A percentile compares a stretch with the other conserved stretches of the same genome.
Conservation (phyloP, 2,113 vertebrate genomes). For the Polypterus bichir region DNA sequence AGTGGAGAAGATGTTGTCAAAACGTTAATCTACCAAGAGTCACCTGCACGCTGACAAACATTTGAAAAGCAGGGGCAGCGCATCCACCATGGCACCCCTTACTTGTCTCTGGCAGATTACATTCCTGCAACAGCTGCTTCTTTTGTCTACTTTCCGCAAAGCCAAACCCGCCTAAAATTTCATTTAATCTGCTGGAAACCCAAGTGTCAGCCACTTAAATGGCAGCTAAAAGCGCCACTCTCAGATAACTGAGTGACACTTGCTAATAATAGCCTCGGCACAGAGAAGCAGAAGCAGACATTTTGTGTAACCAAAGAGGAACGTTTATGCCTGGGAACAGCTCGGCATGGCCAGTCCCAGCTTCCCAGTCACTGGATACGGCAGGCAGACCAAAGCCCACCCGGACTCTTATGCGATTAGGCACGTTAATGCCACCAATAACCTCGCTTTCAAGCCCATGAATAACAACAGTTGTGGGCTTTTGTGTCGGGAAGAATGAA, state of each 20-base stretch:
- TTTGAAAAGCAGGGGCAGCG: neutral
- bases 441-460: slow-evolving; percentile 28
- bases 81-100: slow-evolving; percentile 24
- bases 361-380: slow-evolving; percentile 28
- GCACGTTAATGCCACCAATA: slow-evolving; percentile 38
- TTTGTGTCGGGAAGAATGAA: slow-evolving; percentile 26
- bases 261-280: slow-evolving; percentile 67
- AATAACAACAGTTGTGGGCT: slow-evolving; percentile 26
- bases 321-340: slow-evolving; percentile 42
- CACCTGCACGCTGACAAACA: slow-evolving; percentile 4
- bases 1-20: slow-evolving; percentile 2
- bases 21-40: slow-evolving; percentile 13
- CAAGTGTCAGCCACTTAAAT: slow-evolving; percentile 71
- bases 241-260: slow-evolving; percentile 69
- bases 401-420: slow-evolving; percentile 42
- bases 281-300: slow-evolving; percentile 44
- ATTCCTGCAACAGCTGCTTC: slow-evolving; percentile 73
- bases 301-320: slow-evolving; percentile 68
- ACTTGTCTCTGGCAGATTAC: slow-evolving; percentile 48
- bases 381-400: slow-evolving; percentile 24
- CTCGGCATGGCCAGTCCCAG: slow-evolving; percentile 28
- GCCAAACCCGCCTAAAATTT: slow-evolving; percentile 81
- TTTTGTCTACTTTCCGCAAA: slow-evolving; percentile 66
- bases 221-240: slow-evolving; percentile 75
- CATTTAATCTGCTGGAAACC: slow-evolving; percentile 78